Evolutionary conservation across 2,888 invertebrate species (phyloP), one percentile per base, ranked within the genome.

Genomic region (Cryptophagus acutangulus): DNA sequence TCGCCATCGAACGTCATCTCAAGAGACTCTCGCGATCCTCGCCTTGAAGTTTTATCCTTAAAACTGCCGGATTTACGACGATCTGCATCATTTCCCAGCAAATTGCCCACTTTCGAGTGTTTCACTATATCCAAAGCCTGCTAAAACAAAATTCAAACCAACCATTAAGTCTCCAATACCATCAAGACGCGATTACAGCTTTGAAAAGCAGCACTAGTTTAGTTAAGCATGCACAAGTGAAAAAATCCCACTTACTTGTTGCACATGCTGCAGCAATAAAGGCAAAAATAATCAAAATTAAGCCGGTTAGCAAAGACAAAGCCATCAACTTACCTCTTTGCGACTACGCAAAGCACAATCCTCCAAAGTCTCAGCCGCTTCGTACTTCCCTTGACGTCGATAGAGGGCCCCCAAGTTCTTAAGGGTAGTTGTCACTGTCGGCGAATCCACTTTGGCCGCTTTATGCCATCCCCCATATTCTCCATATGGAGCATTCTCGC

Each of bases 351-450:
- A 76, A 25, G 96, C 96, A 74, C 96, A 97, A 74, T 99, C 97
- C 67, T 99, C 99, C 17, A 99, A 77, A 0, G 95, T 96, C 71
- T 99, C 97, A 1, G 99, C 99, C 4, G 99, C 99, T 71, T 97
- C 96, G 72, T 94, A 97, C 75, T 97, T 99, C 57, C 97, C 96
- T 74, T 99, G 97, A 50, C 97, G 81, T 61, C 99, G 81, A 73
- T 99, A 99, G 33, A 99, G 81, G 14, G 97, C 96, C 47, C 96
- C 96, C 44, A 99, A 77, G 74, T 99, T 99, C 76, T 96, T 99
- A 51, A 99, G 74, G 0, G 99, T 99, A 13, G 97, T 97, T 12
- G 95, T 94, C 25, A 96, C 94, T 0, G 95, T 95, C 0, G 95
- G 94, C 1, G 92, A 92, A 69, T 96, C 96, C 49, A 95, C 94